Evolutionary conservation across 53 echinoderm and acorn worm species (phyloP), one percentile per base, ranked within the genome.

Genomic region (Apostichopus leukothele): DNA sequence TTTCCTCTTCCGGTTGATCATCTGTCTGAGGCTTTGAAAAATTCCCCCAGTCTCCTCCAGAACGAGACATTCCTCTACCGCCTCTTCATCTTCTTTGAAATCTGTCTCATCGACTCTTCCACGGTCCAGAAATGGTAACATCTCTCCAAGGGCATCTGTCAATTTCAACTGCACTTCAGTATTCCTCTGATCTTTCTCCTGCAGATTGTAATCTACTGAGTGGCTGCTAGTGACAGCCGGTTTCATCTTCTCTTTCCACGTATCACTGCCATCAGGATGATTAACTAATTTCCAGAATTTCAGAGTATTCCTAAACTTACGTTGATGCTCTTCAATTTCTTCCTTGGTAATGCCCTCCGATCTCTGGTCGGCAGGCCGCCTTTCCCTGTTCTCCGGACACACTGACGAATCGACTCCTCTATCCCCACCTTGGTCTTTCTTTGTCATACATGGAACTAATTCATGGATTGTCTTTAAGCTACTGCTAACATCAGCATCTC

Each of bases 1-100:
- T 52, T n/a, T 50, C 50, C 79, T 79, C 51, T n/a, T 79, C 7
- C 51, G 79, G 20, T 50, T n/a, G 53, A 79, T 79, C 50, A 79
- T 53, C 50, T 79, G 52, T 52, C 51, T 39, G 14, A 79, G 79
- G 20, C 52, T 19, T 12, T 79, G 53, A 16, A 79, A 8, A 9
- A 79, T 53, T 50, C 79, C 79, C 50, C 51, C 16, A 4, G 12
- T 51, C 53, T 79, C 79, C 18, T 52, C 51, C 20, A 6, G 12
- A 79, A 16, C 63, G 18, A 79, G 51, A n/a, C 7, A 18, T 11
- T 16, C 79, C 51, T 51, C 51, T 12, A 52, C 79, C 13, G 51
- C 50, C 51, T 8, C 18, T 53, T 52, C 1, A 50, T 18, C 20
- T 50, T 14, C 79, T 19, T 16, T n/a, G 39, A 39, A 39, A 39